Evolutionary conservation across 2,113 vertebrate species (phyloP).

Genomic region (Thalassarche chlororhynchos): DNA sequence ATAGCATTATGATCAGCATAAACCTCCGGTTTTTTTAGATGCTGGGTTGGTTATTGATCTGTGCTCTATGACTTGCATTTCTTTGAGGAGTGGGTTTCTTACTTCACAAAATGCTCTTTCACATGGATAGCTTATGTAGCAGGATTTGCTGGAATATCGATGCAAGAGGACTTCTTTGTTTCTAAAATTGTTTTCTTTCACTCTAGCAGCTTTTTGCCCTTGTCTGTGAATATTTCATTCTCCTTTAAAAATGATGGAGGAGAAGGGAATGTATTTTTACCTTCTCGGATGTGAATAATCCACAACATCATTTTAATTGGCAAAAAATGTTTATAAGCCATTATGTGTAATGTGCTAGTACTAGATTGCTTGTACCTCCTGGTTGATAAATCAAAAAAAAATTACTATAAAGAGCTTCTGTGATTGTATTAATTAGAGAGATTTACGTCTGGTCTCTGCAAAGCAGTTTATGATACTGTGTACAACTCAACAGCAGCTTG

Average conservation of each 20-base stretch:
- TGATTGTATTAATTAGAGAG: neutral
- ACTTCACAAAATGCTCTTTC: neutral
- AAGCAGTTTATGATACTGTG: neutral
- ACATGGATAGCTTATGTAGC: rapidly evolving
- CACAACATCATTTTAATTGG: neutral
- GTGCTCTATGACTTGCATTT: neutral
- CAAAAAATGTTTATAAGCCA: neutral
- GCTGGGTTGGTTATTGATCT: neutral
- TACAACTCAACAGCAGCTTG: neutral
- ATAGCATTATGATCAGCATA: neutral
- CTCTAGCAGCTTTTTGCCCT: neutral
- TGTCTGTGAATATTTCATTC: neutral
- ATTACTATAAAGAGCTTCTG: neutral
- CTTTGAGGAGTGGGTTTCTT: neutral
- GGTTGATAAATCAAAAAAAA: neutral
- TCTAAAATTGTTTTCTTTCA: neutral
- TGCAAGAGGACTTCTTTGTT: neutral
- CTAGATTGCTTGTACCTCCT: neutral
- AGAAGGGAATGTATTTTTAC: neutral
- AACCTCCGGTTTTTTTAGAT: neutral
- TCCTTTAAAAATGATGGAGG: neutral
- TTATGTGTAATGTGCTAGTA: neutral
- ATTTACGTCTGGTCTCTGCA: neutral
- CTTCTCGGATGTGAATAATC: neutral
- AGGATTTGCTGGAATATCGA: neutral